These are phyloP conservation scores for Megalops cyprinoides DNA, from an alignment of 2,797 vertebrate genomes.

Conservation along the genomic window DNA sequence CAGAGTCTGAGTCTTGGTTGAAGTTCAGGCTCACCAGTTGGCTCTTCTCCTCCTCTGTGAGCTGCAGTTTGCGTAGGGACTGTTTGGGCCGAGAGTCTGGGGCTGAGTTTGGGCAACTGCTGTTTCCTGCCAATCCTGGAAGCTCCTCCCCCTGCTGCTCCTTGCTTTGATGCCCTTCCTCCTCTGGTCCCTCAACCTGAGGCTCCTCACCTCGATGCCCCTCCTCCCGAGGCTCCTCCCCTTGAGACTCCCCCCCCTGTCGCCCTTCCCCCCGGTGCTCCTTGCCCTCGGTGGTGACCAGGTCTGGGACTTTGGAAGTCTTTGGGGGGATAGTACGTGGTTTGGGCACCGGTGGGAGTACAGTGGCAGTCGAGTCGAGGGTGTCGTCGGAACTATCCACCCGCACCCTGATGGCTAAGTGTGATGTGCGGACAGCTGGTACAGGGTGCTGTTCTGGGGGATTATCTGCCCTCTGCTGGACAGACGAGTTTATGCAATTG, in stretches of 20 bases:
- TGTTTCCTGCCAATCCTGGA: neutral
- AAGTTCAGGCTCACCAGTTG: slow-evolving; percentile 75
- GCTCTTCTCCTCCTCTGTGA: slow-evolving; percentile 72
- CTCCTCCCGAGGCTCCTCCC: neutral
- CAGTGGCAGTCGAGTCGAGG: neutral
- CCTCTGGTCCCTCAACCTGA: neutral
- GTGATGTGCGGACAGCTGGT: slow-evolving; percentile 43
- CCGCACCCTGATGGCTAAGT: neutral
- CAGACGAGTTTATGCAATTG: slow-evolving; percentile 44
- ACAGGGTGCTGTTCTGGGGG: slow-evolving; percentile 28
- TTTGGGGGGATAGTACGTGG: slow-evolving; percentile 60
- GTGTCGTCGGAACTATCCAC: neutral
- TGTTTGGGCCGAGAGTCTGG: slow-evolving; percentile 63
- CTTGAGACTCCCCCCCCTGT: too few species aligned
- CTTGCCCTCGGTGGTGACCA: slow-evolving; percentile 6
- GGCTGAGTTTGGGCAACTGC: neutral
- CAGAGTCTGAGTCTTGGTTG: slow-evolving; percentile 72
- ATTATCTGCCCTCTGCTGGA: slow-evolving; percentile 62
- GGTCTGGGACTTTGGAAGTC: slow-evolving; percentile 11
- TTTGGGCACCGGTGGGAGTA: slow-evolving; percentile 60
- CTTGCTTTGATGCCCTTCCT: neutral
- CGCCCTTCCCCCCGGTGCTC: neutral
- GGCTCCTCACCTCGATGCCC: neutral
- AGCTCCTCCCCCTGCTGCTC: slow-evolving; percentile 24
- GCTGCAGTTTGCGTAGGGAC: slow-evolving; percentile 72